Conservation (phyloP, 2,888 invertebrate species). For the Agriopis aurantiaria region DNA sequence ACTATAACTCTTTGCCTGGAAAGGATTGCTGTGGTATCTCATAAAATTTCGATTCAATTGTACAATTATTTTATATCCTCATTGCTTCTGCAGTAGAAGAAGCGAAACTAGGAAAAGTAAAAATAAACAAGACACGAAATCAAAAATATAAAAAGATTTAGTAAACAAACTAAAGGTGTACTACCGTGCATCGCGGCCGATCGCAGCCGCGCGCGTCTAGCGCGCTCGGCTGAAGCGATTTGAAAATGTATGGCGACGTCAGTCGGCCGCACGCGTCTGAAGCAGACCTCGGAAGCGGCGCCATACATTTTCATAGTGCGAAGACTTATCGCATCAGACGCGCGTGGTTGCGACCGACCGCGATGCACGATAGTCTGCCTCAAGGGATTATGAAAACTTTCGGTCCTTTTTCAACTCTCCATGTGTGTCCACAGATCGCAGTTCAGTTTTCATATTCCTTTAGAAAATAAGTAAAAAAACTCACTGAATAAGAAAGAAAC, state of each 20-base stretch:
- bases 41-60: conserved; percentile 37
- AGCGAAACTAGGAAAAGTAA: conserved; percentile 61
- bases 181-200: too few relatives aligned
- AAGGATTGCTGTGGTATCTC: conserved; percentile 81
- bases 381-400: conserved; percentile 21
- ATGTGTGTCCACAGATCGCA: not conserved
- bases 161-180: conserved; percentile 34
- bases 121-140: conserved; percentile 46
- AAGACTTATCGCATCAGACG: too few relatives aligned
- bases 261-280: too few relatives aligned
- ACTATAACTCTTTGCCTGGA: conserved; percentile 59
- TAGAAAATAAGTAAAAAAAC: conserved; percentile 33
- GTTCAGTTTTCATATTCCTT: conserved; percentile 17
- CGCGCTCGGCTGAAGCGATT: too few relatives aligned
- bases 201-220: too few relatives aligned
- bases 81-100: conserved; percentile 84
- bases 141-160: conserved; percentile 44
- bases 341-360: too few relatives aligned
- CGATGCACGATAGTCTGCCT: too few relatives aligned
- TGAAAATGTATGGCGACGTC: too few relatives aligned
- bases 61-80: conserved; percentile 52
- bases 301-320: too few relatives aligned
- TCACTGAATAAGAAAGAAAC: conserved; percentile 45
- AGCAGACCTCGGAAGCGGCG: too few relatives aligned
- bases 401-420: not conserved